Percentiles rank a stretch among this genome's conserved stretches.
phyloP scores from a whole-genome alignment of 1,140 invertebrate species.

The Zaprionus ornatus region DNA sequence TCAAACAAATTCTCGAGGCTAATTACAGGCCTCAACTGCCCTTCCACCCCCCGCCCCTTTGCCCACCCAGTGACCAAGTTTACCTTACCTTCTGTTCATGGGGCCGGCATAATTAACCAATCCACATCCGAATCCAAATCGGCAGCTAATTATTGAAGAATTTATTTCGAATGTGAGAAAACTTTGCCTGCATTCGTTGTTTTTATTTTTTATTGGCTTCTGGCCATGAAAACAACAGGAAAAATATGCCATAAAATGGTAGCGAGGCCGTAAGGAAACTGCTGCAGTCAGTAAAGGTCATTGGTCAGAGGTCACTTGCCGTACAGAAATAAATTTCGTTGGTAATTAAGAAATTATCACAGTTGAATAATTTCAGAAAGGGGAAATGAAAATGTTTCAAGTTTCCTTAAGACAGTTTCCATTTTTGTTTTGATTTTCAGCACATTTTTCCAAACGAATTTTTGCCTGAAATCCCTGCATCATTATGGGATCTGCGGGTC shows the following conservation, averaged over 20 bases:
- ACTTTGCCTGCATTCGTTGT: neutral
- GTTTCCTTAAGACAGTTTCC: neutral
- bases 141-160: conserved; percentile 34
- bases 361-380: neutral
- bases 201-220: neutral
- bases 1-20: conserved; percentile 10
- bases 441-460: neutral
- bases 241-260: conserved; percentile 2
- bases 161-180: conserved; percentile 28
- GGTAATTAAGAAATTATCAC: neutral
- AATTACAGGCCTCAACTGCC: conserved; percentile 18
- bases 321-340: neutral
- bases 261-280: neutral
- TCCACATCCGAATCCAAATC: neutral
- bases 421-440: neutral
- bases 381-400: neutral
- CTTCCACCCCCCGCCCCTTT: neutral
- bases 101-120: conserved; percentile 14
- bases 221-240: conserved; percentile 18
- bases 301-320: neutral
- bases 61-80: conserved; percentile 3
- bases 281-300: neutral
- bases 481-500: conserved; percentile 23
- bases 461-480: conserved; percentile 30
- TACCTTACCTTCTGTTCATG: conserved; percentile 24